phyloP scores from a whole-genome alignment of 2,888 invertebrate genomes.

The Ephialtes manifestator region DNA sequence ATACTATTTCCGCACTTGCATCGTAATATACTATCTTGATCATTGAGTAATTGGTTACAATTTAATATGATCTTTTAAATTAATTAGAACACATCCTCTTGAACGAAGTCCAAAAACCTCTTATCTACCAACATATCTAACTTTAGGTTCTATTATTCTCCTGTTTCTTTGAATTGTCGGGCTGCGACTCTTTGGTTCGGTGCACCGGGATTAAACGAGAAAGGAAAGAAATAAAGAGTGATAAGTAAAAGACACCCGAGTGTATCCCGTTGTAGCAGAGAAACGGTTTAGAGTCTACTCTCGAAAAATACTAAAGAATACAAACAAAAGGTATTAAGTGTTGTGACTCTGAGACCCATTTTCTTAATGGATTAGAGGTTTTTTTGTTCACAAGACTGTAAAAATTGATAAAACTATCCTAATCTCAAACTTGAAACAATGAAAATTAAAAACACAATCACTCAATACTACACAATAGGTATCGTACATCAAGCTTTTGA shows the following conservation, averaged over 20 bases:
- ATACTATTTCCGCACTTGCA: no score
- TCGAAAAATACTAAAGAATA: background rate
- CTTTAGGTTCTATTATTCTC: background rate
- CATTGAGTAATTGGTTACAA: background rate
- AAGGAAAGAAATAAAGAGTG: conserved; percentile 28
- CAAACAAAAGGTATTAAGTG: conserved; percentile 23
- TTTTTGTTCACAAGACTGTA: background rate
- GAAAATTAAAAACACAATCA: conserved; percentile 20
- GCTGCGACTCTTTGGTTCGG: background rate
- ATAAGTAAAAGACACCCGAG: conserved; percentile 19
- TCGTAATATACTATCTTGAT: background rate
- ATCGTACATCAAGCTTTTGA: background rate
- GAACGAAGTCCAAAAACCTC: background rate
- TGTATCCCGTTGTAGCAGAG: background rate
- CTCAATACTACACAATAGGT: background rate
- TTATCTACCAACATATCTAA: background rate
- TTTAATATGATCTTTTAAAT: background rate
- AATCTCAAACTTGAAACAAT: background rate
- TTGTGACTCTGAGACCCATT: background rate
- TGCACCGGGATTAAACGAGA: background rate
- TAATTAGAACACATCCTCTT: background rate
- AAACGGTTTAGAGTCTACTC: conserved; percentile 9
- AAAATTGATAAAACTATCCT: background rate
- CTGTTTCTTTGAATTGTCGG: background rate
- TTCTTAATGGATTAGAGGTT: conserved; percentile 3